Evolutionary conservation across 2,888 invertebrate species (phyloP), one percentile per base, ranked within the genome.

Genomic region (Cerceris rybyensis): DNA sequence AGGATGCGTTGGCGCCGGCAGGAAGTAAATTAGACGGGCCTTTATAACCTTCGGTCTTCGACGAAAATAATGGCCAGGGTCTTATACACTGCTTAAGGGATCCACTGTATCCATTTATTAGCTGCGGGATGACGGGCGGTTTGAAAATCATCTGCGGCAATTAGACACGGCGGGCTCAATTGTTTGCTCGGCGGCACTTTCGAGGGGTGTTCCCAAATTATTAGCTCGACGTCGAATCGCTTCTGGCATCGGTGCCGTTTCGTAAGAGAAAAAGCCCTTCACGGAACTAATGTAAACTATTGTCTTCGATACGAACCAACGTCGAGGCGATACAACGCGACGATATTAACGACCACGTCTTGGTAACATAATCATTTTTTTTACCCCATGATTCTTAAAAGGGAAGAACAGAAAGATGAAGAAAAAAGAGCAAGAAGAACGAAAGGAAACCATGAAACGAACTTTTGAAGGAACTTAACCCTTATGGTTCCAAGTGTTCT

Each of bases 171-270:
- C 78, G 78, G 78, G 61, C 70, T 50, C 78, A 84, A 88, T 85
- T 89, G 89, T 90, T 90, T 90, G 88, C 85, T 86, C 75, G 89
- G 87, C 87, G 89, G 89, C 84, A 72, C 80, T 84, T 87, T 82
- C 73, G 66, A 70, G 49, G 65, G 64, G 65, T 77, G 80, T 83
- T 84, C 84, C 64, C 73, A 82, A 83, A 88, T 88, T 85, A 81
- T 82, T 77, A 76, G 72, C 81, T 73, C 58, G 70, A 70, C 84
- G 75, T 81, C 52, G 71, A 57, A 75, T 69, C 69, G 65, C 78
- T 78, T 14, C 60, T 68, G 65, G 70, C 80, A 61, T 65, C 76
- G 80, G 66, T 68, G n/a, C 63, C 61, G 70, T 67, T 71, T 60
- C 43, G 39, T 43, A 68, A 69, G 58, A 49, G 68, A 60, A 55